A percentile compares a stretch with the other conserved stretches of the same genome.
Evolutionary conservation across 2,888 invertebrate genomes (phyloP).

Genomic region (Ectemnius continuus): DNA sequence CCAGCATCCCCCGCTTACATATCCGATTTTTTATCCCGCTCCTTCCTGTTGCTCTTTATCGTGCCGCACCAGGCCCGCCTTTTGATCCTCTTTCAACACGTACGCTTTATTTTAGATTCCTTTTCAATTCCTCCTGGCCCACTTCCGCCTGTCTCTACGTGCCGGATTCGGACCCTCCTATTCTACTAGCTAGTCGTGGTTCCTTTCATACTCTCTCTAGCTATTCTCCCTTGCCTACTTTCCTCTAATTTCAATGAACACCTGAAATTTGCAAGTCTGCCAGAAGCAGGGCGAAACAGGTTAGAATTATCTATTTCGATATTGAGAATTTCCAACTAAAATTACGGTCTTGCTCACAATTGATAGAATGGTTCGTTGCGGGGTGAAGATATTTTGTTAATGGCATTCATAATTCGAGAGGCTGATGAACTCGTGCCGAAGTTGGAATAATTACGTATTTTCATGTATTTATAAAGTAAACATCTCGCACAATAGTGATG

Average conservation of each 20-base stretch:
- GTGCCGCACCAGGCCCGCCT: neutral
- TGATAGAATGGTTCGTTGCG: neutral
- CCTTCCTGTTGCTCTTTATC: conserved; percentile 8
- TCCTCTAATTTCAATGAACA: too few relatives aligned
- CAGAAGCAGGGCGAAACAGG: too few relatives aligned
- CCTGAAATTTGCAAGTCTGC: too few relatives aligned
- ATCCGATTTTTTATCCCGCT: conserved; percentile 6
- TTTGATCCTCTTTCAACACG: conserved; percentile 3
- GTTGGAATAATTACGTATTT: neutral
- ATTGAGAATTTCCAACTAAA: too few relatives aligned
- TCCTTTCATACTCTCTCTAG: too few relatives aligned
- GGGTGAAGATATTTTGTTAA: neutral
- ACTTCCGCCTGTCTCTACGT: neutral
- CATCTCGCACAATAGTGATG: neutral
- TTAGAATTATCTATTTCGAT: too few relatives aligned
- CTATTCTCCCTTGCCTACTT: too few relatives aligned
- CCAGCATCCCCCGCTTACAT: conserved; percentile 8
- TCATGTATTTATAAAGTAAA: neutral
- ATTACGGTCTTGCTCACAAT: neutral
- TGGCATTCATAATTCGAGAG: neutral
- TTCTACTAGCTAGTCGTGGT: too few relatives aligned
- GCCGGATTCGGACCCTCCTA: neutral
- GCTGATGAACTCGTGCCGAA: neutral
- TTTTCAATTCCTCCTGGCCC: conserved; percentile 3
- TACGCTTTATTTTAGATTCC: neutral